phyloP scores from a whole-genome alignment of 2,113 vertebrate genomes.

The Podarcis raffonei region DNA sequence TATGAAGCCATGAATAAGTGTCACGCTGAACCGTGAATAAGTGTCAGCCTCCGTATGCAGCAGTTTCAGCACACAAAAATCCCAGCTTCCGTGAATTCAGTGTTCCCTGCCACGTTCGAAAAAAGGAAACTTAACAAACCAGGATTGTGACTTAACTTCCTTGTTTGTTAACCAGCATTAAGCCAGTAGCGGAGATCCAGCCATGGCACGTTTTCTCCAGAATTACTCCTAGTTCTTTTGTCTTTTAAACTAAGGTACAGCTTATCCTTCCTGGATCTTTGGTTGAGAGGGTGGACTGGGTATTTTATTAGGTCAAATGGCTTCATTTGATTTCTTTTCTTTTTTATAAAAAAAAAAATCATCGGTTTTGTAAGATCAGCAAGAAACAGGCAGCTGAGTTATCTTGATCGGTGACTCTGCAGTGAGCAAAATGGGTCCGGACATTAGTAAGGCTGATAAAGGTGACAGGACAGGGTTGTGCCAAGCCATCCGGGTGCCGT shows the following conservation, averaged over 20 bases:
- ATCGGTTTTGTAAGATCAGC: background rate
- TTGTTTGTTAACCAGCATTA: background rate
- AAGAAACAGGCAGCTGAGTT: slow-evolving; percentile 28
- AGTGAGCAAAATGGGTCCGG: background rate
- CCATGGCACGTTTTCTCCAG: fast-evolving
- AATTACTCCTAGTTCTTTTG: too few relatives aligned
- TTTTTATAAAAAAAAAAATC: background rate
- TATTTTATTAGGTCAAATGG: background rate
- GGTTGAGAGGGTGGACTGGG: background rate
- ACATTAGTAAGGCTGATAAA: slow-evolving; percentile 46
- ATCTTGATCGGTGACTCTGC: slow-evolving; percentile 23
- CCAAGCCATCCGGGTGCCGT: slow-evolving; percentile 11
- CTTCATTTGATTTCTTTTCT: slow-evolving; percentile 27
- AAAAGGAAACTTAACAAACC: background rate
- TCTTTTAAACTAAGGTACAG: background rate
- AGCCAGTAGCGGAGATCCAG: background rate
- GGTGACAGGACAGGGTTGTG: slow-evolving; percentile 28
- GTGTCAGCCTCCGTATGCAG: too few relatives aligned
- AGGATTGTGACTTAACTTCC: too few relatives aligned
- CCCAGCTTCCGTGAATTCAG: background rate
- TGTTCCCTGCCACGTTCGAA: background rate
- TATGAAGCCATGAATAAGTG: too few relatives aligned
- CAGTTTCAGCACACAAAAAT: background rate
- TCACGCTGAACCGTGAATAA: too few relatives aligned
- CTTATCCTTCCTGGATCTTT: background rate